Base-by-base conservation (phyloP, 92 coral and sea anemone genomes). In the Phenganax stokvisi region DNA sequence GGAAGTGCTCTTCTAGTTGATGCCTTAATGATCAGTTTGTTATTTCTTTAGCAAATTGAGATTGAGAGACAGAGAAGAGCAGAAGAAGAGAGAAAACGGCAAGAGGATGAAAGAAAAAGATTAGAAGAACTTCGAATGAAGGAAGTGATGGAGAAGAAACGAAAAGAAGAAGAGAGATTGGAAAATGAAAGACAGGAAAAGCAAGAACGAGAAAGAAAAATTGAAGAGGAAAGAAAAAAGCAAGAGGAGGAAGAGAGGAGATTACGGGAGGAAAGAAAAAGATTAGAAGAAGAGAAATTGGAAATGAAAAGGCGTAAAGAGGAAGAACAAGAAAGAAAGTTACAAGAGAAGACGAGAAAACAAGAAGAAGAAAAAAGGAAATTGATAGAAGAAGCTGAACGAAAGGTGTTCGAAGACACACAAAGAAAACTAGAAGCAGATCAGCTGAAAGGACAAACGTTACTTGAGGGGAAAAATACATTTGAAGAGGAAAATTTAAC, bases 71-170 rank as follows among this genome's bases (percentile, higher is more conserved):
- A 37, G 47, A 37, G 47, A 37, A 37, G 47, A 37, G 47, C 47
- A 5, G 47, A 37, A 5, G 3, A 37, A 37, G 47, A 37, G 47
- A 37, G 47, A 37, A 37, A 37, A 37, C 47, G 5, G 2, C 47
- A 37, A 37, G 47, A 37, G 5, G 47, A 37, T 37, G 47, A 37
- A 37, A 37, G 47, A 37, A 37, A 37, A 37, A 37, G 5, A n/a
- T 62, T 79, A 27, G 54, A 79, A 69, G 83, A 79, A 54, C 51
- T 79, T 63, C 73, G 65, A 54, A 51, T 51, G 57, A 79, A 79
- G 61, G 77, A 73, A 73, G 59, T 0, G 62, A 58, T 16, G 16
- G 77, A 73, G 20, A 73, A 28, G 31, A 73, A 73, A 30, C 51
- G 77, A 73, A 12, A 12, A 73, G 77, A 73, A 20, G 59, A 73